Evolutionary conservation across 53 echinoderm and acorn worm species (phyloP).

Genomic region (Hippasteria phrygiana): DNA sequence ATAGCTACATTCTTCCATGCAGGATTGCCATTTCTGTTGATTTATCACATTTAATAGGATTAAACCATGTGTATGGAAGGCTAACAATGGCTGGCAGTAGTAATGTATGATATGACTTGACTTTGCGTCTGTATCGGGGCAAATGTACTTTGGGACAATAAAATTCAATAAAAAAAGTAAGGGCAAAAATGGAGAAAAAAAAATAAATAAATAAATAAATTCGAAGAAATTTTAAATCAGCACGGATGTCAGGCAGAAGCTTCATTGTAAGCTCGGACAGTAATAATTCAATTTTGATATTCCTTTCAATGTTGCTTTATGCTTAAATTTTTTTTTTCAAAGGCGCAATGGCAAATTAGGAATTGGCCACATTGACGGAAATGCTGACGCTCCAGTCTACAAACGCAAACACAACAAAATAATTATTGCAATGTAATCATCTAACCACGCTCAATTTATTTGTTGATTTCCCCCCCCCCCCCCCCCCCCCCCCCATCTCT

Average conservation of each 20-base stretch:
- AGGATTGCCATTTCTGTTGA: constrained; percentile 25
- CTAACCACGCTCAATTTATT: background rate
- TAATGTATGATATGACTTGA: constrained; percentile 18
- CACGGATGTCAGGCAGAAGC: background rate
- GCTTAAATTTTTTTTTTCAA: background rate
- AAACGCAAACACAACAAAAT: background rate
- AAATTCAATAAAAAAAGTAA: background rate
- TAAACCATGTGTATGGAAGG: background rate
- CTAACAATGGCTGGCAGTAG: constrained; percentile 20
- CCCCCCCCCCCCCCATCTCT: background rate
- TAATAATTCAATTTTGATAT: background rate
- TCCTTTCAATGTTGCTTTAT: background rate
- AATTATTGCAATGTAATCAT: background rate
- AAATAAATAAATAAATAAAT: background rate
- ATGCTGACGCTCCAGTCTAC: background rate
- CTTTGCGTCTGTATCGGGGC: constrained; percentile 41
- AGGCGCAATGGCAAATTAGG: background rate
- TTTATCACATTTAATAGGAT: constrained; percentile 45
- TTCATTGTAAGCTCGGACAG: background rate
- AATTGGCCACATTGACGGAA: constrained; percentile 31
- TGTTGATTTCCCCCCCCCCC: background rate
- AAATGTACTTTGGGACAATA: constrained; percentile 48
- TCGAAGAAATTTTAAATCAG: background rate
- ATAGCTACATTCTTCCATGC: background rate
- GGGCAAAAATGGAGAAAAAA: background rate